A percentile compares a stretch with the other conserved stretches of the same genome.
These are phyloP conservation scores for Smutsia gigantea DNA, from an alignment of 2,797 vertebrate genomes.

Conservation along the genomic window DNA sequence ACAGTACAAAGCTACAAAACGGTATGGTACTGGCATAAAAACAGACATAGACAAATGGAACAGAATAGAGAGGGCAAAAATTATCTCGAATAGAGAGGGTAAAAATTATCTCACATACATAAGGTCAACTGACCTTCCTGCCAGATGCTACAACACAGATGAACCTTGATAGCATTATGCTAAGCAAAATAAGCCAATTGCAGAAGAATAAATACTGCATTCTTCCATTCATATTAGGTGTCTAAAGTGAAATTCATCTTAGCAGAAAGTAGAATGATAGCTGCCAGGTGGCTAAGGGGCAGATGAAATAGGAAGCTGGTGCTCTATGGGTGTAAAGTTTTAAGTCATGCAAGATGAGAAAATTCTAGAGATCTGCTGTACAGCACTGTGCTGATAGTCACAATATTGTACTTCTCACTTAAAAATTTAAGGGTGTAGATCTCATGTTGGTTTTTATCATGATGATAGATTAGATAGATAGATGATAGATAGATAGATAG, in stretches of 20 bases:
- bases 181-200: not conserved
- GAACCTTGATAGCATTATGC: not conserved
- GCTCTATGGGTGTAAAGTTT: not conserved
- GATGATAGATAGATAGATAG: not conserved
- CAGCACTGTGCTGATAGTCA: not conserved
- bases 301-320: not conserved
- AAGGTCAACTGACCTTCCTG: not conserved
- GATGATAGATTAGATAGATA: too few relatives aligned
- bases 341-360: not conserved
- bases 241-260: not conserved
- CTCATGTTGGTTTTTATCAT: not conserved
- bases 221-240: not conserved
- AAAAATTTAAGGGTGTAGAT: not conserved
- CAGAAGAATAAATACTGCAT: not conserved
- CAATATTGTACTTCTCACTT: not conserved
- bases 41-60: not conserved
- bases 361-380: not conserved
- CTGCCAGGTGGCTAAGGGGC: not conserved
- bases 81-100: not conserved
- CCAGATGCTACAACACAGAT: not conserved
- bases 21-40: too few relatives aligned
- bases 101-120: not conserved
- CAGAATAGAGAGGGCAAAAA: not conserved
- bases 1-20: too few relatives aligned
- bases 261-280: not conserved